Conservation (phyloP, 2,888 invertebrate species). For the Orthosia gothica region DNA sequence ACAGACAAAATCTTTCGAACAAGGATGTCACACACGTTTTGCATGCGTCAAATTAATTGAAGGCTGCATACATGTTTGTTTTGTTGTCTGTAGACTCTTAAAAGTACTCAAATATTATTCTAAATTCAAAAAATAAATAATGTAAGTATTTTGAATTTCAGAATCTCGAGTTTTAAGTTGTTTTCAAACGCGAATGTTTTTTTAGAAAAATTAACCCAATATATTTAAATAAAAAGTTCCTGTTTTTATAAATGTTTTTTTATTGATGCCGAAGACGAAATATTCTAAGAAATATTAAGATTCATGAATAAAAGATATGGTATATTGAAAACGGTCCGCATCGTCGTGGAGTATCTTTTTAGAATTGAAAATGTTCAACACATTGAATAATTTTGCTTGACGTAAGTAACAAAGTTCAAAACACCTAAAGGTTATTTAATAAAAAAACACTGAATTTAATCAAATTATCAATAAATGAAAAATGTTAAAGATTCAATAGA, state of each 20-base stretch:
- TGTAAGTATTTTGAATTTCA: too few relatives aligned
- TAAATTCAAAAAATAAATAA: too few relatives aligned
- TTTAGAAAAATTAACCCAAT: conserved; percentile 11
- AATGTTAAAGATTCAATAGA: too few relatives aligned
- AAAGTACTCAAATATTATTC: too few relatives aligned
- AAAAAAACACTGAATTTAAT: background rate
- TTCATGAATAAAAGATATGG: conserved; percentile 28
- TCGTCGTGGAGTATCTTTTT: conserved; percentile 10
- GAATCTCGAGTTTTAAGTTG: too few relatives aligned
- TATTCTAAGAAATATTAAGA: conserved; percentile 18
- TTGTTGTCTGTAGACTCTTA: background rate
- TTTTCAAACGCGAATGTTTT: background rate
- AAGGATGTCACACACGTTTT: too few relatives aligned
- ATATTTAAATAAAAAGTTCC: background rate
- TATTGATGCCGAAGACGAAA: too few relatives aligned
- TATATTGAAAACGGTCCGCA: background rate
- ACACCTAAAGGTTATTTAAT: background rate
- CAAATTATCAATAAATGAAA: background rate
- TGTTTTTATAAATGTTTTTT: conserved; percentile 14
- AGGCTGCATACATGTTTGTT: background rate
- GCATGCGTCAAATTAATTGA: background rate
- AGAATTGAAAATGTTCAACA: conserved; percentile 11
- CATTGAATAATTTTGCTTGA: background rate
- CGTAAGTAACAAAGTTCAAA: conserved; percentile 2
- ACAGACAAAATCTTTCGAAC: background rate